Percentiles rank a stretch among this genome's conserved stretches.
Conservation (phyloP, 2,797 vertebrate species). For the Clarias pachynema region DNA sequence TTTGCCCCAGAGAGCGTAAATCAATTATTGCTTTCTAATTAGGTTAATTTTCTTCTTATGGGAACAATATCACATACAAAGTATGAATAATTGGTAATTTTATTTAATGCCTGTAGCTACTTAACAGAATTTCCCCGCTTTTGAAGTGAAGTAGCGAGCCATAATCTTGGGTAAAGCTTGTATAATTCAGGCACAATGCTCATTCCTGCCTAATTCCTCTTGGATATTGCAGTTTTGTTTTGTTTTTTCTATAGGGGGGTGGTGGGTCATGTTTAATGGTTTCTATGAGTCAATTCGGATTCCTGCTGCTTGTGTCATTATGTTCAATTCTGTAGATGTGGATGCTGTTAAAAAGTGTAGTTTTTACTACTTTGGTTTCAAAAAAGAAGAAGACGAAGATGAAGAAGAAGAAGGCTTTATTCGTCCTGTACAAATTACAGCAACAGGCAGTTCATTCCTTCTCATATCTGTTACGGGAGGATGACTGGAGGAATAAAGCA, state of each 20-base stretch:
- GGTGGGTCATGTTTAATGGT: background rate
- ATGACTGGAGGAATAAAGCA: too few species aligned
- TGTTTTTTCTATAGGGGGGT: background rate
- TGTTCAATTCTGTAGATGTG: background rate
- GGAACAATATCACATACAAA: constrained; percentile 11
- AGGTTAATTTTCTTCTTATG: background rate
- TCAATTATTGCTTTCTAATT: background rate
- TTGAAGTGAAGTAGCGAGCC: background rate
- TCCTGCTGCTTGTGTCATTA: background rate
- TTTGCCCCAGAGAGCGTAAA: background rate
- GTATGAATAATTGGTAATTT: background rate
- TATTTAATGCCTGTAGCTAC: background rate
- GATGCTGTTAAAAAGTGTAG: background rate
- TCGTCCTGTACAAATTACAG: too few species aligned
- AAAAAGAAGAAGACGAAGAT: background rate
- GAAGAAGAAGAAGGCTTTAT: too few species aligned
- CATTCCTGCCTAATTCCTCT: background rate
- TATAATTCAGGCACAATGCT: background rate
- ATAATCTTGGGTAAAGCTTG: background rate
- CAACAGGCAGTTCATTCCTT: too few species aligned
- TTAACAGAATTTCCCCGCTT: background rate
- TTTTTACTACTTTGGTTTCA: background rate
- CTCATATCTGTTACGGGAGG: too few species aligned
- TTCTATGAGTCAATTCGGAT: background rate
- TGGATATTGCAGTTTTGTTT: background rate